phyloP scores from a whole-genome alignment of 2,797 vertebrate genomes.

The Cryptoprocta ferox region DNA sequence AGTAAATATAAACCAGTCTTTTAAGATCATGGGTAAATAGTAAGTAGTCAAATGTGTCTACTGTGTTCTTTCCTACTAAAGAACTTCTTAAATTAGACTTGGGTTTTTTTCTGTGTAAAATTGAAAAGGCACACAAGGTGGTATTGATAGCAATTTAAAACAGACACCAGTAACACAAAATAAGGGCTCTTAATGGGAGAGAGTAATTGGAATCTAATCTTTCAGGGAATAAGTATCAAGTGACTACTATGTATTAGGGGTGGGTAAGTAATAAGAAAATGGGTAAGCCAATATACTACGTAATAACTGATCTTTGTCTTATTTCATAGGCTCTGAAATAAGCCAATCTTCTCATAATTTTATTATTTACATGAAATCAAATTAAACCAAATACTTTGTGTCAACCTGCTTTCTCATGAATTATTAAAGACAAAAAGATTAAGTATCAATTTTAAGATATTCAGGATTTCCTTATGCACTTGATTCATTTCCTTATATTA shows the following conservation, averaged over 20 bases:
- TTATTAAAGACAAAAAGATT: neutral
- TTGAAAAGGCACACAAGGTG: neutral
- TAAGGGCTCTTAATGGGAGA: neutral
- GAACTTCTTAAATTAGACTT: neutral
- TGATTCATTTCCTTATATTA: neutral
- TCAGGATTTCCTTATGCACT: neutral
- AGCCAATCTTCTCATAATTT: neutral
- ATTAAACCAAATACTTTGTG: neutral
- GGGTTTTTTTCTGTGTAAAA: neutral
- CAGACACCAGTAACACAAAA: neutral
- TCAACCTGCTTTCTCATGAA: neutral
- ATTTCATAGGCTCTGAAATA: slow-evolving; percentile 10
- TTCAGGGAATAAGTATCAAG: slow-evolving; percentile 2
- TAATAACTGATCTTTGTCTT: neutral
- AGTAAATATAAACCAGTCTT: neutral
- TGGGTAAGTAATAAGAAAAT: neutral
- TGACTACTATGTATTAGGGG: neutral
- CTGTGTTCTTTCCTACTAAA: neutral
- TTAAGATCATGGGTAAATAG: neutral
- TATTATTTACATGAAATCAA: neutral
- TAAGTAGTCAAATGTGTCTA: neutral
- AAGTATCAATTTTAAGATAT: neutral
- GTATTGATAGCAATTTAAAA: neutral
- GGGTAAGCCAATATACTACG: neutral
- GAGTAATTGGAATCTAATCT: neutral